Evolutionary conservation across 2,888 invertebrate genomes (phyloP), one percentile per base, ranked within the genome.

Genomic region (Ecliptopera silaceata): DNA sequence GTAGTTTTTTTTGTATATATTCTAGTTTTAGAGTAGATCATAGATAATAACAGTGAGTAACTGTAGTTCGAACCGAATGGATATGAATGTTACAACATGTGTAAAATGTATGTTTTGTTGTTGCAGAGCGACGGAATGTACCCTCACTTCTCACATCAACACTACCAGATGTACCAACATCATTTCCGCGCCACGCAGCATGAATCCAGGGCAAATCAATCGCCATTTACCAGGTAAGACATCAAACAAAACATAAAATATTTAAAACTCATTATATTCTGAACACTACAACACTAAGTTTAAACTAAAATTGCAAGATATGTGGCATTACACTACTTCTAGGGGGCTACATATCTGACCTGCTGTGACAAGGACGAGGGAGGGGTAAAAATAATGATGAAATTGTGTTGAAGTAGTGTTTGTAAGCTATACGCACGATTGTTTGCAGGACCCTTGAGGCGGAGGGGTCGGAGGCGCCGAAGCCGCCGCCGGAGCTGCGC

Each of bases 401-500:
- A n/a, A n/a, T n/a, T n/a, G n/a, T n/a, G n/a, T n/a, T n/a, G n/a
- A n/a, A n/a, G n/a, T n/a, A n/a, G n/a, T n/a, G n/a, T n/a, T n/a
- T n/a, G n/a, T n/a, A n/a, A n/a, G n/a, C n/a, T n/a, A n/a, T n/a
- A 12, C 11, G 12, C 11, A 8, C 29, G 22, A 15, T 13, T 49
- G 44, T 2, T 51, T 61, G 60, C 69, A 87, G 90, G 52, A 85
- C 92, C 20, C 84, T 94, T 72, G 94, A 94, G 71, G 88, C 93
- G 58, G 92, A 92, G 65, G 93, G 93, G 15, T 92, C 93, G 54
- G 94, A 94, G 71, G 93, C 93, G 66, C 92, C 93, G 52, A 93
- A 95, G 80, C 95, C 96, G 68, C 95, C 96, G 26, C 83, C 95
- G 70, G 96, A 96, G 84, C 81, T 96, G 72, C 92, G 96, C 45